Base-by-base conservation (phyloP, 2,113 vertebrate genomes). In the Tupaia chinensis region DNA sequence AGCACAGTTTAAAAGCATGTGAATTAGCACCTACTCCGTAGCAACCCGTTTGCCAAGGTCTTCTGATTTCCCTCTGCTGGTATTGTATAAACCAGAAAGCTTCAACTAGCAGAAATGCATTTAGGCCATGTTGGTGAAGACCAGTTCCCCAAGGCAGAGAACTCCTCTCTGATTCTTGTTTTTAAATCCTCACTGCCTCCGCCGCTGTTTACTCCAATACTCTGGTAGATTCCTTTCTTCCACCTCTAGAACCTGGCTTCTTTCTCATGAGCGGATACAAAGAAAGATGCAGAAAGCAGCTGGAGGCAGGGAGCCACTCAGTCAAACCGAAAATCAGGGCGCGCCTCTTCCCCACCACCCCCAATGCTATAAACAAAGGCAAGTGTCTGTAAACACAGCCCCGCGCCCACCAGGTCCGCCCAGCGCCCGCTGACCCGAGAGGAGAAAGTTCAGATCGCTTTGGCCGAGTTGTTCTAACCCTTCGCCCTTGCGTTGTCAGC, bases 391-490 rank as follows among this genome's bases (percentile, higher is more conserved):
- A 98, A 98, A 98, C 98, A 98, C 89, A 96, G 96, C 89, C 88
- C 80, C 84, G 81, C 9, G 92, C 92, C 96, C 91, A 96, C 96
- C 92, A 53, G 76, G 70, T 34, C 95, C 20, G 97, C 97, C 92
- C 85, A 95, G 91, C 68, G 90, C 95, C 89, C 54, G 96, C 97
- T 99, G 98, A 99, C 98, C 98, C 95, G 91, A 95, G 93, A 91
- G 96, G 96, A 98, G 95, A 98, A 98, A 99, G 98, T 98, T 98
- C 98, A 98, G 98, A 98, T 98, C 98, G 95, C 97, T 98, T 98
- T 97, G 97, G 97, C 97, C 98, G 93, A 98, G 98, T 99, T 98
- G 98, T 98, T 98, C 94, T 99, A 98, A 99, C 99, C 99, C 98
- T 74, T 92, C 97, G 98, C 98, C 99, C 98, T 98, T 54, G 94